Percentiles rank a stretch among this genome's conserved stretches.
phyloP scores from a whole-genome alignment of 2,797 vertebrate genomes.

The Decapterus maruadsi region DNA sequence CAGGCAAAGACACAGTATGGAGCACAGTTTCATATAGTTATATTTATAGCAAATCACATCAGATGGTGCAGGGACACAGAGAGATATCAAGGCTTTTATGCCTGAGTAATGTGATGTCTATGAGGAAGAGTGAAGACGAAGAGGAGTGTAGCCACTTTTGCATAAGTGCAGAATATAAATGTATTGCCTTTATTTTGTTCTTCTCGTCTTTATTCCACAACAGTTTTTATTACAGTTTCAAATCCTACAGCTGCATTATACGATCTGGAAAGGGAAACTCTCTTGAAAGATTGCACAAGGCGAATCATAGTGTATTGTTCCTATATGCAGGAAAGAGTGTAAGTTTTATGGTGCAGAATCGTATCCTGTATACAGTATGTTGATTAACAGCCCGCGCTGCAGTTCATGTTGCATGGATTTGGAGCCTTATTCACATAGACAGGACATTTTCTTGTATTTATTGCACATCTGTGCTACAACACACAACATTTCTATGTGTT shows the following conservation, averaged over 20 bases:
- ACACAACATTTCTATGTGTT: conserved; percentile 9
- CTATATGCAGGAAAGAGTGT: not conserved
- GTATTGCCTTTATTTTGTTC: not conserved
- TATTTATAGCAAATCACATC: conserved; percentile 29
- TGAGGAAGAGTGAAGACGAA: too few species aligned
- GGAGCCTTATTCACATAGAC: conserved; percentile 17
- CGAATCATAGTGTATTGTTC: conserved; percentile 15
- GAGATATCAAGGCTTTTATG: not conserved
- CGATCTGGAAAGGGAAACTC: not conserved
- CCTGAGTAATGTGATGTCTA: conserved; percentile 5
- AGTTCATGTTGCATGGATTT: conserved; percentile 8
- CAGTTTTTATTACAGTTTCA: not conserved
- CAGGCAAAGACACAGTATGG: conserved; percentile 27
- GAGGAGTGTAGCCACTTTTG: too few species aligned
- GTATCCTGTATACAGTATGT: not conserved
- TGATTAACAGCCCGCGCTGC: not conserved
- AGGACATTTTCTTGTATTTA: conserved; percentile 16
- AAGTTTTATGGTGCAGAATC: not conserved
- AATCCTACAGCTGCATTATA: conserved; percentile 8
- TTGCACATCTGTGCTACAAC: conserved; percentile 2
- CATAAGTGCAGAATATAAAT: not conserved
- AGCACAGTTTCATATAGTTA: conserved; percentile 21
- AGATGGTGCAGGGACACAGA: conserved; percentile 2
- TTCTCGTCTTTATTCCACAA: not conserved
- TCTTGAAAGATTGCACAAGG: not conserved